A percentile compares a stretch with the other conserved stretches of the same genome.
Evolutionary conservation across 2,113 vertebrate genomes (phyloP).

Genomic region (Salvelinus sp.): DNA sequence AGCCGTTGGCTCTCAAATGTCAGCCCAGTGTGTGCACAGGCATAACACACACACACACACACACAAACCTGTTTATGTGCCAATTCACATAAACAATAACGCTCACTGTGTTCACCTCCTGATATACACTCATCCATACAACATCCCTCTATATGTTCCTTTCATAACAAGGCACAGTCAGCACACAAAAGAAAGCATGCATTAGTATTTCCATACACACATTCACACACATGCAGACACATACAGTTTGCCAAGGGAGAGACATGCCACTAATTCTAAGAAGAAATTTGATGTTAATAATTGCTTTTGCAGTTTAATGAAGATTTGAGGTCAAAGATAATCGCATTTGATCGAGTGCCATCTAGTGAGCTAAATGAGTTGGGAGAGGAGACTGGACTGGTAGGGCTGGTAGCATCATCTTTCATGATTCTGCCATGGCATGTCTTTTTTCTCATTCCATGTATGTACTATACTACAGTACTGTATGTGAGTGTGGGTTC

Average conservation of each 20-base stretch:
- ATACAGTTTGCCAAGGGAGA: background rate
- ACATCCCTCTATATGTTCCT: too few relatives aligned
- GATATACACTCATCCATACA: background rate
- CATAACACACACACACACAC: constrained; percentile 12
- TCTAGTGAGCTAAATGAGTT: constrained; percentile 37
- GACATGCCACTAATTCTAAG: constrained; percentile 3
- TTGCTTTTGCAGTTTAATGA: constrained; percentile 23
- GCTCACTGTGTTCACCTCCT: constrained; percentile 16
- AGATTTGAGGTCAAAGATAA: constrained; percentile 41
- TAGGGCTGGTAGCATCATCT: background rate
- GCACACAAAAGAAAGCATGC: background rate
- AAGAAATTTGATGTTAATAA: constrained; percentile 19
- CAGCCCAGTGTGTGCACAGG: constrained; percentile 47
- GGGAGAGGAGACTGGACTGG: constrained; percentile 4
- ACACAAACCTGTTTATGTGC: background rate
- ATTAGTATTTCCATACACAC: background rate
- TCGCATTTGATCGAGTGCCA: constrained; percentile 30
- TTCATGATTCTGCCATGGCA: background rate
- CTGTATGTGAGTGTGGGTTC: too few relatives aligned
- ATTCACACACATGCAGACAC: background rate
- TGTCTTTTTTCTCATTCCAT: background rate
- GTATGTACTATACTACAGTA: background rate
- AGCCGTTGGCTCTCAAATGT: constrained; percentile 71
- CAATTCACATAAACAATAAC: constrained; percentile 6
- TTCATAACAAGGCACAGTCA: too few relatives aligned